Conservation (phyloP, 2,888 invertebrate species). For the Antheraea yamamai region DNA sequence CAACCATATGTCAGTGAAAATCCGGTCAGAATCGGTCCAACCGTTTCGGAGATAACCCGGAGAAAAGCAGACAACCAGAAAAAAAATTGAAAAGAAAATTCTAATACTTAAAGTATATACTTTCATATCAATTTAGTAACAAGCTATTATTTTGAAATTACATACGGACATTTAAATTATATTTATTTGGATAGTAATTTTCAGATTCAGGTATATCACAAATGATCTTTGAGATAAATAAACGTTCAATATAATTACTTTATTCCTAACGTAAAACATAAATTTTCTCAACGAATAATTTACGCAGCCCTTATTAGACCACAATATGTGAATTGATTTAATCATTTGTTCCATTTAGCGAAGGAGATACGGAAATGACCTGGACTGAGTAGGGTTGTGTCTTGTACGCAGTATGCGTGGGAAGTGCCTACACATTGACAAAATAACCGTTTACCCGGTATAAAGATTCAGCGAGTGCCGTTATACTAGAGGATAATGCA, state of each 20-base stretch:
- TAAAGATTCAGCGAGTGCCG: conserved; percentile 44
- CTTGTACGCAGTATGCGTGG: conserved; percentile 66
- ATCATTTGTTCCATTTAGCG: conserved; percentile 50
- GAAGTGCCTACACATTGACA: conserved; percentile 60
- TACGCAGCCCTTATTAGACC: conserved; percentile 17
- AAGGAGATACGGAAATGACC: conserved; percentile 55
- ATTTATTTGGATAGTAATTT: not conserved
- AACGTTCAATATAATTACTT: not conserved
- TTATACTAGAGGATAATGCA: conserved; percentile 31
- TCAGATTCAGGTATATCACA: not conserved
- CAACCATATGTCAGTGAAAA: too few relatives aligned
- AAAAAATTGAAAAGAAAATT: too few relatives aligned
- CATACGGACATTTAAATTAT: too few relatives aligned
- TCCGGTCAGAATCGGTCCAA: too few relatives aligned
- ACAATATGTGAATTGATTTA: conserved; percentile 34
- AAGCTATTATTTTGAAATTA: too few relatives aligned
- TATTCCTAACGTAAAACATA: not conserved
- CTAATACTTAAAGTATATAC: too few relatives aligned
- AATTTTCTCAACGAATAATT: not conserved
- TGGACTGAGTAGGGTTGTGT: conserved; percentile 46
- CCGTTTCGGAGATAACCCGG: too few relatives aligned
- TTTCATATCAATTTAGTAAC: too few relatives aligned
- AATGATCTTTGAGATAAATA: not conserved
- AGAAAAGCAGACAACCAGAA: too few relatives aligned
- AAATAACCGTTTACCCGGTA: conserved; percentile 48